Conservation (phyloP, 2,888 invertebrate genomes). For the Apantesis nais region DNA sequence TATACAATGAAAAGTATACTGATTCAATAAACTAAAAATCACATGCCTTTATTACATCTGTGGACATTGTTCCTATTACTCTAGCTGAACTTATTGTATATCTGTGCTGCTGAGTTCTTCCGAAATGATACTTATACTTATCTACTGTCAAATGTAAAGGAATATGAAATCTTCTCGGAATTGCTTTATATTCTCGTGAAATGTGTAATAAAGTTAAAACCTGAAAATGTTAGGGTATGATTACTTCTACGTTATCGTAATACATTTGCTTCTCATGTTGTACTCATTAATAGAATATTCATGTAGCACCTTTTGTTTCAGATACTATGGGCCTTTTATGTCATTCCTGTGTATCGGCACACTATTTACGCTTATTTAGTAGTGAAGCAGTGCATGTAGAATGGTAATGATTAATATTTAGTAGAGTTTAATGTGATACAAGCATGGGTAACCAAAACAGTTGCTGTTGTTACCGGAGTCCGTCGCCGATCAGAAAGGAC, state of each 20-base stretch:
- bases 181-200: constrained; percentile 54
- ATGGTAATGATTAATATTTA: constrained; percentile 72
- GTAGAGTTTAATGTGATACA: constrained; percentile 55
- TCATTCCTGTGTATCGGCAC: constrained; percentile 73
- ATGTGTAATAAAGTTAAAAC: constrained; percentile 57
- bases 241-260: constrained; percentile 31
- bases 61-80: background rate
- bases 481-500: constrained; percentile 87
- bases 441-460: constrained; percentile 92
- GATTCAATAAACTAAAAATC: background rate
- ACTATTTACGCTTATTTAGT: constrained; percentile 71
- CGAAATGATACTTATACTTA: constrained; percentile 1
- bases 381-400: constrained; percentile 68
- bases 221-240: constrained; percentile 60
- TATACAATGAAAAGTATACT: background rate
- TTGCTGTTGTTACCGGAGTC: constrained; percentile 90
- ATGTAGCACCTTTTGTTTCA: constrained; percentile 77
- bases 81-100: background rate
- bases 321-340: constrained; percentile 77
- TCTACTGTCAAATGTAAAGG: constrained; percentile 56
- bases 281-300: constrained; percentile 59
- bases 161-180: constrained; percentile 52
- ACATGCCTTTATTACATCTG: background rate
- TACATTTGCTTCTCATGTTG: constrained; percentile 43
- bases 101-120: background rate